Base-by-base conservation (phyloP, 2,113 vertebrate species). In the Tetrao urogallus region DNA sequence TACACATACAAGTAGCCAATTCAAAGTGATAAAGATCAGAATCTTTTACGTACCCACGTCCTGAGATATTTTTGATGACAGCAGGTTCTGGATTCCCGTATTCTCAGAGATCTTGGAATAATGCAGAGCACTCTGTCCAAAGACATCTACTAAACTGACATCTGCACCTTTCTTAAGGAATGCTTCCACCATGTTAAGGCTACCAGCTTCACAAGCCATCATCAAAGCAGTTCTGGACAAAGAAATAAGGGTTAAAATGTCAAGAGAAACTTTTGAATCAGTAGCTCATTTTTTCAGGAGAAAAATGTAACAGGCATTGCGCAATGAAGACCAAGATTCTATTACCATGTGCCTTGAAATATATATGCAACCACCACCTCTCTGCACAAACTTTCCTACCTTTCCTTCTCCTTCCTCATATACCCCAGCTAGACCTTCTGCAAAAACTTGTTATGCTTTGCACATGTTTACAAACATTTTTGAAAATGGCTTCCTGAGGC, bases 151-250 rank as follows among this genome's bases (percentile, higher is more conserved):
- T 32, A 98, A 96, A 34, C 72, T 97, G 88, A 98, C 79, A 87
- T 98, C 98, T 47, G 99, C 99, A 83, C 98, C 98, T 87, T 97
- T 98, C 76, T 95, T 98, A 71, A 99, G 93, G 93, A 99, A 97
- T 50, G 98, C 92, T 74, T 99, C 99, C 38, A 98, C 97, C 2
- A 97, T 96, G 36, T 96, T 92, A 21, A 95, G 88, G 40, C 88
- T 97, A 69, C 96, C 98, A 81, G 93, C 96, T 97, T 99, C 99
- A 84, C 97, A 97, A 61, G 98, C 99, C 87, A 99, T 94, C 98
- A 99, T 99, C 92, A 99, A 96, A 54, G 98, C 97, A 19, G 98
- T 99, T 97, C 99, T 99, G 96, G 56, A 91, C 28, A 38, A 70
- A 45, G 12, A 40, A 17, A 93, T 7, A 96, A 61, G 45, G 56